These are phyloP conservation scores for Vireo griseus DNA, from an alignment of 2,797 vertebrate species.

Conservation along the genomic window DNA sequence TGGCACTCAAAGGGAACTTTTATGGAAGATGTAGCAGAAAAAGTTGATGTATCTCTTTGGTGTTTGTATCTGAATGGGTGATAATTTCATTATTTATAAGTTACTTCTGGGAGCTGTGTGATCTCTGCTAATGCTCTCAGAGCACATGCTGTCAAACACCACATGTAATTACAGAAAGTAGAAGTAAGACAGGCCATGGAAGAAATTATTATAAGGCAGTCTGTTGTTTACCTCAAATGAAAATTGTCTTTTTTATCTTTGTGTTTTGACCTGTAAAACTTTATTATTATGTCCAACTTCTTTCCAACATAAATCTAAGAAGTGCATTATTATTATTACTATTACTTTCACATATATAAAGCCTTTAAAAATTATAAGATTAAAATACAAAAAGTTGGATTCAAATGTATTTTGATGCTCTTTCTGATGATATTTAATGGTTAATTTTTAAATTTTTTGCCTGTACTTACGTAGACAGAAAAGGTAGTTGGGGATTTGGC, in stretches of 20 bases:
- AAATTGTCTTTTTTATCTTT: not conserved
- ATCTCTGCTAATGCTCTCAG: not conserved
- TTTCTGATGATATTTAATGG: not conserved
- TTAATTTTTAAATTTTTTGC: not conserved
- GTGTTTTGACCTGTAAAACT: not conserved
- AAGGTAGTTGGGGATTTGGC: not conserved
- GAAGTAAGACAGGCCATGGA: not conserved
- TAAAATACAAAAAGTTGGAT: not conserved
- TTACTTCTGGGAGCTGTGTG: not conserved
- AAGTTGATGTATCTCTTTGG: not conserved
- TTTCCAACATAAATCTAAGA: not conserved
- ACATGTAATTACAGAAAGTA: constrained; percentile 17
- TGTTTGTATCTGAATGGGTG: not conserved
- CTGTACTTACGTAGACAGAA: not conserved
- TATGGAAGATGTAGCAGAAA: constrained; percentile 4
- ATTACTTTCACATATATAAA: not conserved
- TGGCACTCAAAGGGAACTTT: not conserved
- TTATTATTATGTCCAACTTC: not conserved
- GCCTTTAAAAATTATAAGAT: not conserved
- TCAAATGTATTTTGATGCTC: not conserved
- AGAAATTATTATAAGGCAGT: not conserved
- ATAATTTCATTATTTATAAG: constrained; percentile 38
- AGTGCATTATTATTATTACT: not conserved
- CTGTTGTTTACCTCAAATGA: not conserved
- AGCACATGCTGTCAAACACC: constrained; percentile 12